Percentiles rank a stretch among this genome's conserved stretches.
Evolutionary conservation across 1,140 invertebrate species (phyloP).

Genomic region (Aradophagus sp.): DNA sequence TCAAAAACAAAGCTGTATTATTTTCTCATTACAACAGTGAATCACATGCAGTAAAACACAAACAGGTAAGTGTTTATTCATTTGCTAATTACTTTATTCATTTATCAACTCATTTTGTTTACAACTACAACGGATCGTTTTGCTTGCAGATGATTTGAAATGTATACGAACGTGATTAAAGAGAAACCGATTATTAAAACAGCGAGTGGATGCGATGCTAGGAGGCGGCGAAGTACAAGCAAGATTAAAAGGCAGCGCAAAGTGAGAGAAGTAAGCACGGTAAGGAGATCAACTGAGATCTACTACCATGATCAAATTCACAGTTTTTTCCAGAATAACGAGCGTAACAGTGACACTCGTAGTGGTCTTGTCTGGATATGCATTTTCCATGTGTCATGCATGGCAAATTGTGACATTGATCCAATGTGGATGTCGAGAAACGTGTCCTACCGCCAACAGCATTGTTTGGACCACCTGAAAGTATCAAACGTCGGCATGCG

Average conservation of each 20-base stretch:
- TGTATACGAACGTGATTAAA: background rate
- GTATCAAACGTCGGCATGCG: constrained; percentile 63
- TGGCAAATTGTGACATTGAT: constrained; percentile 85
- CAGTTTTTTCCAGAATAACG: constrained; percentile 90
- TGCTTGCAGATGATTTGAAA: background rate
- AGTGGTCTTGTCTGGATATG: constrained; percentile 82
- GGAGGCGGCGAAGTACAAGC: background rate
- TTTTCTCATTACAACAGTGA: no score
- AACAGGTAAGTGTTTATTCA: no score
- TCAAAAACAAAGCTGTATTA: no score
- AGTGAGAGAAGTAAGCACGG: constrained; percentile 25
- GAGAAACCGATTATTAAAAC: no score
- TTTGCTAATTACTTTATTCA: no score
- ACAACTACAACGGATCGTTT: background rate
- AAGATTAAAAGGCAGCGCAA: background rate
- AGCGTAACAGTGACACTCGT: constrained; percentile 85
- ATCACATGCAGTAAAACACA: no score
- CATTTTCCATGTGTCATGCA: constrained; percentile 88
- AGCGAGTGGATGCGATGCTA: no score
- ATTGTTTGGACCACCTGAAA: constrained; percentile 68
- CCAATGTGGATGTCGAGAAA: constrained; percentile 70
- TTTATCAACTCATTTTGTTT: no score
- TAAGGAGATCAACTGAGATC: constrained; percentile 51
- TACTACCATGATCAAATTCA: constrained; percentile 83
- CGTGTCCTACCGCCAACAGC: constrained; percentile 48